A percentile compares a stretch with the other conserved stretches of the same genome.
Evolutionary conservation across 2,113 vertebrate species (phyloP).

Genomic region (Sterrhoptilus dennistouni): DNA sequence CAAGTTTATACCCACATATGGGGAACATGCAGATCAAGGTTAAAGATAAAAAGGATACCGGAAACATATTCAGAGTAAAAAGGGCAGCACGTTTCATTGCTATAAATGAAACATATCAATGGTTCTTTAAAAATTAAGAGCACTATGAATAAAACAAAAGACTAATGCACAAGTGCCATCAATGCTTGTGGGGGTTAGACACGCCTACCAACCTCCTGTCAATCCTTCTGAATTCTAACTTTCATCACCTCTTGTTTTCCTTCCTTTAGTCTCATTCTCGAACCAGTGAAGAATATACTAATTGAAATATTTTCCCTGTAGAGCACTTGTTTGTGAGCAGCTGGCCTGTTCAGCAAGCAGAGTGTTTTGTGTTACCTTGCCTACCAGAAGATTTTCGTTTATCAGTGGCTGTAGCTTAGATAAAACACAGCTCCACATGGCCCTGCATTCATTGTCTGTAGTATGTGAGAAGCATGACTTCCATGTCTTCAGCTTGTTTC

Average conservation of each 20-base stretch:
- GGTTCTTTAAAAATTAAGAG: constrained; percentile 39
- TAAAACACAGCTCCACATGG: background rate
- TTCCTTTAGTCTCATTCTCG: background rate
- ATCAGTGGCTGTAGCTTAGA: constrained; percentile 26
- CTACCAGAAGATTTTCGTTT: constrained; percentile 47
- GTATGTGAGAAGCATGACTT: background rate
- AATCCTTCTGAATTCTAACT: background rate
- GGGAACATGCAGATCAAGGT: background rate
- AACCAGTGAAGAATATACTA: background rate
- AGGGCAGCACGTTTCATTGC: background rate
- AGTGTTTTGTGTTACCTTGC: constrained; percentile 33
- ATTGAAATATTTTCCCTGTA: constrained; percentile 57
- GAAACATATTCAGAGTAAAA: background rate
- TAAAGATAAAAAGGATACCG: background rate
- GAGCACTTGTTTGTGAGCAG: constrained; percentile 38
- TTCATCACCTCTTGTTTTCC: constrained; percentile 1
- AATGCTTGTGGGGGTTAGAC: background rate
- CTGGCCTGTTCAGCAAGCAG: constrained; percentile 28
- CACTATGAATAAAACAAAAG: constrained; percentile 34
- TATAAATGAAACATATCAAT: constrained; percentile 25
- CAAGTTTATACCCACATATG: background rate
- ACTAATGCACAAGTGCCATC: background rate
- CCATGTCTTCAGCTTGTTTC: background rate
- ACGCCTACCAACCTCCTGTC: background rate
- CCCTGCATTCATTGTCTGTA: constrained; percentile 27